Evolutionary conservation across 2,113 vertebrate species (phyloP), one percentile per base, ranked within the genome.

Genomic region (Chaenogobius annularis): DNA sequence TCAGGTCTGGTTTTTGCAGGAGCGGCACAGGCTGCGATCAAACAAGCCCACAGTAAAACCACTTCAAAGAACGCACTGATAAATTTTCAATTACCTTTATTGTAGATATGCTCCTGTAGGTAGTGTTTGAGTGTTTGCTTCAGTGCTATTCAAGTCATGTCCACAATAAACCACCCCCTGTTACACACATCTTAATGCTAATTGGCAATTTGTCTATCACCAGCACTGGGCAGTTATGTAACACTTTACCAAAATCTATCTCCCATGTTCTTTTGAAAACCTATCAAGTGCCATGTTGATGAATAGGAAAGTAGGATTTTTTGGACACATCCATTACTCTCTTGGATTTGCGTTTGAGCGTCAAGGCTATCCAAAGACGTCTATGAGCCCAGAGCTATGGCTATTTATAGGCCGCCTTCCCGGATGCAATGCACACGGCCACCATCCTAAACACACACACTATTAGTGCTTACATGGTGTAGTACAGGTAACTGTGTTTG

Each of bases 31-130:
- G 67, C 77, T 74, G 70, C 72, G 86, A 88, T 84, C 81, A 90
- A 81, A 85, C 83, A 71, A 72, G 67, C 64, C 74, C 58, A 26
- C 13, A 58, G 66, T 81, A 83, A 76, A 79, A 64, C 63, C 82
- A 84, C 87, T 86, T 90, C 82, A 87, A 90, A 86, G 82, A 85
- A 79, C 55, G 70, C 62, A 46, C 78, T 83, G 85, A 89, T 89
- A 87, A 43, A 73, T 85, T 86, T 88, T 83, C 87, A 86, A 81
- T 87, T 85, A 83, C 79, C 70, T 78, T 83, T 66, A 70, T 81
- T 85, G 78, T 73, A 82, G 72, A 80, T 79, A 72, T 66, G 70
- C 17, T 75, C 50, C 67, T 80, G 58, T 77, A 76, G 74, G 59
- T 70, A 75, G 68, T 76, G 81, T 64, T 81, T 66, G 79, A 77